Evolutionary conservation across 2,113 vertebrate species (phyloP).

Genomic region (Fulica atra): DNA sequence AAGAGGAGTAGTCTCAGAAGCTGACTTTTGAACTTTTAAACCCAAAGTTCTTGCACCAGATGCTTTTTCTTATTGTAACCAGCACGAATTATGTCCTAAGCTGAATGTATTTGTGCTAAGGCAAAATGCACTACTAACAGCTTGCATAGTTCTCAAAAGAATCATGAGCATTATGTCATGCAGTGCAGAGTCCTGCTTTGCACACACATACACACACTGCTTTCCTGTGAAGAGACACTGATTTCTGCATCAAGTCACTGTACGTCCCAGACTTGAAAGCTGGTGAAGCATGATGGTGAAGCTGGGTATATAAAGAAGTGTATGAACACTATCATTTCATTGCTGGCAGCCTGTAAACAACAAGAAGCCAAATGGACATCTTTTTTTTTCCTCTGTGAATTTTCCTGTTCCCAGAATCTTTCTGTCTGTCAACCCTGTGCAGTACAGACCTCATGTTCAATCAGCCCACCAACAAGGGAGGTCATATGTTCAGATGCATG

Average conservation of each 20-base stretch:
- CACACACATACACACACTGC: background rate
- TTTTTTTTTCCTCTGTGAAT: background rate
- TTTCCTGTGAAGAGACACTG: background rate
- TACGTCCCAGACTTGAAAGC: background rate
- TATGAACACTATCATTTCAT: background rate
- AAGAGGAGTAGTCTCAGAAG: background rate
- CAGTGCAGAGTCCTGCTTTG: background rate
- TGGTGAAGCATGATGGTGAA: background rate
- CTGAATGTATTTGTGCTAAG: background rate
- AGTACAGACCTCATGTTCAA: background rate
- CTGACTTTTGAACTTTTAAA: background rate
- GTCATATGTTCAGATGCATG: background rate
- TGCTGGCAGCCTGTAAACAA: background rate
- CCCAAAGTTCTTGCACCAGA: background rate
- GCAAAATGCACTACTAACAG: background rate
- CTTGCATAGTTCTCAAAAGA: background rate
- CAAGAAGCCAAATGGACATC: background rate
- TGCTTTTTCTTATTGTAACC: background rate
- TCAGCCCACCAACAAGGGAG: background rate
- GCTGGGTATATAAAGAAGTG: background rate
- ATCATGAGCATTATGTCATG: accelerated
- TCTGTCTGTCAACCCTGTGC: background rate
- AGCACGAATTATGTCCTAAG: background rate
- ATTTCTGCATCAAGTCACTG: background rate
- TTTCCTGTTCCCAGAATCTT: background rate